Evolutionary conservation across 2,113 vertebrate species (phyloP), one percentile per base, ranked within the genome.

Genomic region (Verasper variegatus): DNA sequence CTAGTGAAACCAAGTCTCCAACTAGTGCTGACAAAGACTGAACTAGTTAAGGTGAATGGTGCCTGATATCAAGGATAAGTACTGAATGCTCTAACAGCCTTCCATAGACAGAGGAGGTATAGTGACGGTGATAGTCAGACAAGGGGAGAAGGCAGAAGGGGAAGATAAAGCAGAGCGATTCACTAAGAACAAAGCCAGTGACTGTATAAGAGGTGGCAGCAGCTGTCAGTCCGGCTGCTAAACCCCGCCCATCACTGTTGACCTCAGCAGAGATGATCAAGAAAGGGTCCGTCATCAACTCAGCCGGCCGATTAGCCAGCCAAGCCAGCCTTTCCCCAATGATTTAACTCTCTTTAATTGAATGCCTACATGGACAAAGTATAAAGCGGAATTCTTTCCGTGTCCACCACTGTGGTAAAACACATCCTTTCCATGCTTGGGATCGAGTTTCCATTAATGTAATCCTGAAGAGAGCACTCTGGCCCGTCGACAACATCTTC

Each of bases 271-370:
- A 74, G 71, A 57, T 35, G 24, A 75, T 61, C 61, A 78, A 31
- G 21, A 61, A 86, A 71, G 67, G 65, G 74, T 79, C 45, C 40
- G 26, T 31, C 49, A 80, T 71, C 54, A 59, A 52, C 69, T 84
- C 77, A 37, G 74, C 57, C 57, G 68, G 66, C 70, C 68, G 76
- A 71, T 83, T 71, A 78, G 51, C n/a, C 45, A 57, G 57, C 12
- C 56, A 27, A 56, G 71, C 55, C 60, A 66, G 75, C 55, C 58
- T 17, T 63, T 82, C 68, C 68, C 67, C 24, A 37, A 4, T 64
- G 77, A 79, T 81, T 85, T 74, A 78, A 75, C 76, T 86, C 68
- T 65, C 63, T 78, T 54, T 76, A 85, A 84, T 68, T 74, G 70
- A 82, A 83, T 31, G 70, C 45, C 67, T 57, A 73, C 62, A 80